Base-by-base conservation (phyloP, 2,797 vertebrate species). In the Anguilla megastoma region DNA sequence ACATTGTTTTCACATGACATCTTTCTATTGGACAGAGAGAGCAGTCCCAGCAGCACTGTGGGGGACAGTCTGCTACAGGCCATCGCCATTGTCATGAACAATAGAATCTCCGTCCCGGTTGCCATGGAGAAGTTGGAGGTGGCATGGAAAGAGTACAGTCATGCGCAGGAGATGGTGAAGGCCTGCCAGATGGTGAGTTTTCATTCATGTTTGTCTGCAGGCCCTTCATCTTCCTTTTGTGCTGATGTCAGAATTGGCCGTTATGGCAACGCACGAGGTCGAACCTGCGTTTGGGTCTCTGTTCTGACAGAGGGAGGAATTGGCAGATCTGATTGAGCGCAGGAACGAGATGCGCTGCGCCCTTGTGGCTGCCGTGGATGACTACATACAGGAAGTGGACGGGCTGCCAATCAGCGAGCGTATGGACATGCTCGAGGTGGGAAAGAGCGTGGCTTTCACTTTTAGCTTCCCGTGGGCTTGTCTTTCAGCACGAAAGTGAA, bases 351-450 rank as follows among this genome's bases (percentile, higher is more conserved):
- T 93, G 4, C 92, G 94, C n/a, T 89, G 91, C 86, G 91, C 91
- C 24, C 91, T 97, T 52, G 91, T 88, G 27, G 87, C 87, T 86
- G 90, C 93, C 84, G 90, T 87, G 0, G 93, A 96, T 76, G 86
- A 92, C 87, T 95, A 96, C 76, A 93, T 96, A 91, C 84, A 93
- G 89, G 95, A 96, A 89, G 94, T 95, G 86, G 93, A 96, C 91
- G 88, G 91, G 0, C 89, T 92, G 54, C 90, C 93, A 4, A 87
- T 96, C 82, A 91, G 88, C 86, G 92, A 95, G 56, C 95, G 94
- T 50, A 90, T 95, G 86, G 83, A 90, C 85, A 90, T 74, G 0
- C 91, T 96, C 14, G 90, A 95, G 94, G 96, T 96, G 90, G 50
- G 88, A 54, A 54, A 74, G 36, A n/a, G 50, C 1, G n/a, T 27